Percentiles rank a stretch among this genome's conserved stretches.
Conservation (phyloP, 2,113 vertebrate genomes). For the Neodontobutis hainanensis region DNA sequence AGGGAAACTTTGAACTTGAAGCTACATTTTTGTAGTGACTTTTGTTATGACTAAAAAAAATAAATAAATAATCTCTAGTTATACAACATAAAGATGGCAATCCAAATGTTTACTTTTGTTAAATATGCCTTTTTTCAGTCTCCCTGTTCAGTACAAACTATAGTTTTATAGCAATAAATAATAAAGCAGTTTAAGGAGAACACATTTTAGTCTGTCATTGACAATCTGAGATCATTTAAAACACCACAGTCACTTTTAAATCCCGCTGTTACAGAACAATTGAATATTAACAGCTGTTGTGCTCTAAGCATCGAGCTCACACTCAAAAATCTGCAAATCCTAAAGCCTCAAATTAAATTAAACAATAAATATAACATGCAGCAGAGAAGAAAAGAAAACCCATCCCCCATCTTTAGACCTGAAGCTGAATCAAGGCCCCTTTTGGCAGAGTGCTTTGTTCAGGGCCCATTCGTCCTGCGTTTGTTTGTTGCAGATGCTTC, state of each 20-base stretch:
- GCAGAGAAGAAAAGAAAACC: neutral
- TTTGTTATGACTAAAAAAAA: too few relatives aligned
- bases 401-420: neutral
- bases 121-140: too few relatives aligned
- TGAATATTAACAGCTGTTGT: constrained; percentile 4
- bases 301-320: neutral
- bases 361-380: neutral
- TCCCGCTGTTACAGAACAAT: neutral
- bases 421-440: neutral
- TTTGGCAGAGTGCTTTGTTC: neutral
- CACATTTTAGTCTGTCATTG: too few relatives aligned
- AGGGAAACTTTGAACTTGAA: too few relatives aligned
- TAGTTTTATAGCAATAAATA: too few relatives aligned
- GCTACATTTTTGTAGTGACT: too few relatives aligned
- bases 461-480: neutral
- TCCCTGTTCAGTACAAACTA: too few relatives aligned
- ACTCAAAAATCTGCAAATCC: constrained; percentile 5
- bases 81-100: too few relatives aligned
- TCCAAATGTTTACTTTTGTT: too few relatives aligned
- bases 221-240: too few relatives aligned
- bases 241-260: neutral
- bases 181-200: too few relatives aligned
- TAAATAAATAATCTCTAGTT: too few relatives aligned
- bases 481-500: neutral
- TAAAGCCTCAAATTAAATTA: neutral